Conservation (phyloP, 2,797 vertebrate species). For the Otus scops region DNA sequence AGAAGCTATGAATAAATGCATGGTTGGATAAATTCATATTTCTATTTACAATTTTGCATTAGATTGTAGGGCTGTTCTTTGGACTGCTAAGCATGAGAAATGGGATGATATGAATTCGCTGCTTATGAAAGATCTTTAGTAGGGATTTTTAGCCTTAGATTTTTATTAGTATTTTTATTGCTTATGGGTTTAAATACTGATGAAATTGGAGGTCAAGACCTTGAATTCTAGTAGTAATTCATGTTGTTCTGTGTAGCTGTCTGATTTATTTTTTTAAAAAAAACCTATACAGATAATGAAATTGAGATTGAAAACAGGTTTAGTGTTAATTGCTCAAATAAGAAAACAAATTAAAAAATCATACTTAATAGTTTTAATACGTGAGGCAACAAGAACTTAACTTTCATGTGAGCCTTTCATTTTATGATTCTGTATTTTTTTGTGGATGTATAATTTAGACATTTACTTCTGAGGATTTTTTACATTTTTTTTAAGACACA, state of each 20-base stretch:
- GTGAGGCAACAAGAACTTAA: background rate
- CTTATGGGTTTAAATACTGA: background rate
- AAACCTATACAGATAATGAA: background rate
- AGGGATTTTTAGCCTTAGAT: background rate
- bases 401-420: background rate
- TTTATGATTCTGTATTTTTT: background rate
- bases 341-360: background rate
- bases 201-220: background rate
- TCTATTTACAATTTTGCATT: background rate
- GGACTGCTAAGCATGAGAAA: background rate
- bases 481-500: background rate
- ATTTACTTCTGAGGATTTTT: background rate
- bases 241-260: background rate
- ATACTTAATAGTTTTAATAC: background rate
- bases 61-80: background rate
- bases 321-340: background rate
- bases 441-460: background rate
- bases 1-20: background rate
- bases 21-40: background rate
- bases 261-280: background rate
- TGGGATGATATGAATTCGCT: background rate
- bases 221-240: background rate
- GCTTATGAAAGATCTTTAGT: background rate
- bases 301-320: background rate
- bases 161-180: background rate